Evolutionary conservation across 2,888 invertebrate genomes (phyloP), one percentile per base, ranked within the genome.

Genomic region (Melinaea menophilus): DNA sequence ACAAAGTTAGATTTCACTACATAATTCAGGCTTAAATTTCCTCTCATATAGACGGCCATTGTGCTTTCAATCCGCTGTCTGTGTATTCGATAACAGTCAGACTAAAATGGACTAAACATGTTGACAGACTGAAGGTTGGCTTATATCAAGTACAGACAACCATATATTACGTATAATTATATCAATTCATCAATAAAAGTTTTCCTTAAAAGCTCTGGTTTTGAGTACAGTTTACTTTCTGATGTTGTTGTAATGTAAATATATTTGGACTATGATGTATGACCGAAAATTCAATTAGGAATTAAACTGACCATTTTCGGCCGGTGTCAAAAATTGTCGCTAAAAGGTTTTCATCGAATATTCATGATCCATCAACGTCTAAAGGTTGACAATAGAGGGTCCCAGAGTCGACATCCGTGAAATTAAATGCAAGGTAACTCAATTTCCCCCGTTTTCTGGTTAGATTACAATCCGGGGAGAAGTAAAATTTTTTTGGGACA

Each of bases 361-460:
- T 64, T 59, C 62, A 62, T 62, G 59, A 62, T 62, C 57, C 61
- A 56, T 65, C 62, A 58, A 59, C 51, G 54, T 58, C 45, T 55
- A 58, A 61, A 55, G 41, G 57, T 69, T 72, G 71, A 78, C 78
- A 80, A 77, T 75, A 73, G 68, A 69, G 70, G 61, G 62, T 61
- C 72, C 64, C 73, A 66, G 61, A 66, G 68, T 69, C 62, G 68
- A 65, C 73, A 73, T 68, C 72, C 80, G 73, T 77, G 72, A 79
- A 84, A 71, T 71, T 61, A 69, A 69, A 82, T 77, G 81, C 77
- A 81, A 76, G 75, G 74, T 77, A 81, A 84, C 75, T 77, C 79
- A 82, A 85, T 86, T 84, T 86, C 82, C 83, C 76, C 70, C 71
- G 69, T 73, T 75, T 74, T 71, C 73, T 71, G 73, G 73, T 73